These are phyloP conservation scores for Drosophila mercatorum DNA, from an alignment of 2,888 invertebrate species.

Conservation along the genomic window DNA sequence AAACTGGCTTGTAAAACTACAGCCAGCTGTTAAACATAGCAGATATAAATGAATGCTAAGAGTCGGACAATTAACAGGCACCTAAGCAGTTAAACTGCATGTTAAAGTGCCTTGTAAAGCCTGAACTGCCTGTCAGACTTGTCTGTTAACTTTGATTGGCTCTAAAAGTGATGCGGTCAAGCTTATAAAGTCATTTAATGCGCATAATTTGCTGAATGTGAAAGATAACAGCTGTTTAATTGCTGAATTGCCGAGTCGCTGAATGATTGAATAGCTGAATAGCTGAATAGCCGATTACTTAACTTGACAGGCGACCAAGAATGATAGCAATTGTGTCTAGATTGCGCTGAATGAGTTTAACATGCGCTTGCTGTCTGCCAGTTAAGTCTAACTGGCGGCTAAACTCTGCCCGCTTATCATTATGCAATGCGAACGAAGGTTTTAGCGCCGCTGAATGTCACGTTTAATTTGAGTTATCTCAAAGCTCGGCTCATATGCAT, in stretches of 20 bases:
- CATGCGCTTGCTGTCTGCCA: not conserved
- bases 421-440: constrained; percentile 16
- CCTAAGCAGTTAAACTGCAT: not conserved
- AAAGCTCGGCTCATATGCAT: not conserved
- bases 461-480: constrained; percentile 11
- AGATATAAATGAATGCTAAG: not conserved
- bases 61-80: not conserved
- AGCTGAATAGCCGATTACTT: not conserved
- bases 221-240: not conserved
- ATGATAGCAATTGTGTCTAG: not conserved
- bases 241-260: not conserved
- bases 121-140: constrained; percentile 1
- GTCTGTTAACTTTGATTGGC: not conserved
- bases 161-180: not conserved
- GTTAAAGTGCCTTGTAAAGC: constrained; percentile 4
- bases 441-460: constrained; percentile 11
- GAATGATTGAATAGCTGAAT: not conserved
- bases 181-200: not conserved
- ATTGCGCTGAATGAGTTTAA: not conserved
- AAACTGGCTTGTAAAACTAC: not conserved
- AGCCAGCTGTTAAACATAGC: not conserved
- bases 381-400: not conserved
- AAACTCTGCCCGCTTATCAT: not conserved
- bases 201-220: not conserved
- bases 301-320: not conserved